These are phyloP conservation scores for Netelia inedita DNA, from an alignment of 2,888 invertebrate genomes.

Conservation along the genomic window DNA sequence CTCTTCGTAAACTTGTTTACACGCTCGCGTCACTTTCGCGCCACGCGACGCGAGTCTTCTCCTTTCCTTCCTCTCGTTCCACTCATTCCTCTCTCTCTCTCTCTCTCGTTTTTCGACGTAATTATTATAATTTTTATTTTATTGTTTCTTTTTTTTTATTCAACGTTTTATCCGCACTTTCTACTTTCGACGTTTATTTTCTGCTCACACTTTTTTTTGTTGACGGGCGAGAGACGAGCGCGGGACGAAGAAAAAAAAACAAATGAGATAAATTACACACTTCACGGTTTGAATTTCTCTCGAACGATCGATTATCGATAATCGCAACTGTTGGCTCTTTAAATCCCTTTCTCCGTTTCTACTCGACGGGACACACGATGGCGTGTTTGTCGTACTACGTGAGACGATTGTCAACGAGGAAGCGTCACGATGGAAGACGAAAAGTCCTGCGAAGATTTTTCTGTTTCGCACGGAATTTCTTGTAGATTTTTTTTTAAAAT, in stretches of 20 bases:
- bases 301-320: background rate
- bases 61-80: conserved; percentile 54
- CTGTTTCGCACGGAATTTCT: too few species aligned
- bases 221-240: too few species aligned
- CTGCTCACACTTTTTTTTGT: too few species aligned
- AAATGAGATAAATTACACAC: too few species aligned
- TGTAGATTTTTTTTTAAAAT: too few species aligned
- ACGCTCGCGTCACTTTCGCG: conserved; percentile 61
- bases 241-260: too few species aligned
- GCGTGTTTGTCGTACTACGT: too few species aligned
- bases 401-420: too few species aligned
- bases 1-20: conserved; percentile 48
- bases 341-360: background rate
- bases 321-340: background rate
- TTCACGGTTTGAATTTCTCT: background rate
- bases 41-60: conserved; percentile 43
- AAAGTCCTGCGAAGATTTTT: too few species aligned
- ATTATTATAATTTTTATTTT: background rate
- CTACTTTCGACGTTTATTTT: background rate
- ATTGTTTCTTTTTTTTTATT: too few species aligned
- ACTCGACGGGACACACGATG: background rate
- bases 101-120: background rate
- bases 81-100: conserved; percentile 44
- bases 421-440: too few species aligned
- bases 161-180: background rate